Conservation (phyloP, 2,888 invertebrate genomes). For the Tribolium freemani region DNA sequence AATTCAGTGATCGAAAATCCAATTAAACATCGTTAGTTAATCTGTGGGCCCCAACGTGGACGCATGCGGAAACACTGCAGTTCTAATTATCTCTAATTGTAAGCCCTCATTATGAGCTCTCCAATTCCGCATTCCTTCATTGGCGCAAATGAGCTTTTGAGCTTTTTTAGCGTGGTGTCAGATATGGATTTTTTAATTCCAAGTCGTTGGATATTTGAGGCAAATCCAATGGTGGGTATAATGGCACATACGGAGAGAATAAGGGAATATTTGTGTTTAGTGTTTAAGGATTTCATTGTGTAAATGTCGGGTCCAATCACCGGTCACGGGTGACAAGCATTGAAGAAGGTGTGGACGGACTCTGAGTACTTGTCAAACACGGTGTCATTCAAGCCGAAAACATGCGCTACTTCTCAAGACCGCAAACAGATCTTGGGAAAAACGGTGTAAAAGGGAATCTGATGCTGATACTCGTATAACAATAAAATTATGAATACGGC, state of each 20-base stretch:
- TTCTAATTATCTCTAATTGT: constrained; percentile 67
- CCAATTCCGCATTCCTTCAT: constrained; percentile 38
- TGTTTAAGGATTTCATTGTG: constrained; percentile 57
- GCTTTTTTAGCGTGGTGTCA: neutral
- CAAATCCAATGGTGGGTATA: constrained; percentile 32
- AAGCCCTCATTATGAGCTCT: constrained; percentile 59
- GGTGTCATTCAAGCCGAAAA: constrained; percentile 58
- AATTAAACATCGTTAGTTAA: constrained; percentile 66
- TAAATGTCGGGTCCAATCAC: constrained; percentile 64
- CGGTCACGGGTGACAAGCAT: constrained; percentile 63
- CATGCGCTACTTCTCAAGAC: constrained; percentile 37
- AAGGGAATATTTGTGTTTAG: constrained; percentile 53
- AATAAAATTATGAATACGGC: no score
- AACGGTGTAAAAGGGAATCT: neutral
- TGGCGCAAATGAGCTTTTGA: constrained; percentile 24
- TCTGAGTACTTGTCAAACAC: constrained; percentile 67
- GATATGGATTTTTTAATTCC: neutral
- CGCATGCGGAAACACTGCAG: constrained; percentile 56
- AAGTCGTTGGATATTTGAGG: neutral
- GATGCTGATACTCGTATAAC: no score
- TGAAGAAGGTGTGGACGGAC: constrained; percentile 65
- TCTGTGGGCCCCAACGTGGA: constrained; percentile 61
- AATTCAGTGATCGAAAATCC: constrained; percentile 49
- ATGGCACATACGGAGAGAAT: constrained; percentile 7
- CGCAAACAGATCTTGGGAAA: constrained; percentile 36